phyloP scores from a whole-genome alignment of 2,888 invertebrate species.

The Exephanes ischioxanthus region DNA sequence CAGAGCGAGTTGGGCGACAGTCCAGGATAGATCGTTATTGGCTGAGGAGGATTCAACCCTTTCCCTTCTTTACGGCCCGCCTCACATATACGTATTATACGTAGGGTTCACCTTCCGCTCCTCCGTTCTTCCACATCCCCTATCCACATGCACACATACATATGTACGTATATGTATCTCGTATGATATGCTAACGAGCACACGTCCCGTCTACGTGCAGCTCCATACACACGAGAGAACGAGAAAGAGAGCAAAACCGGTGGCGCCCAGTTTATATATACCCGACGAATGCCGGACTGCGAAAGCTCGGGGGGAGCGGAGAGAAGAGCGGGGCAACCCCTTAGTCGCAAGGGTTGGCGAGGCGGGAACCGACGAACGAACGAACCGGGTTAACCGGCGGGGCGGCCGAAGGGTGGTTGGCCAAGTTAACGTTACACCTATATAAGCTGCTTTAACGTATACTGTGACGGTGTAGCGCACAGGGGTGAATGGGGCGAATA shows the following conservation, averaged over 20 bases:
- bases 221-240: constrained; percentile 61
- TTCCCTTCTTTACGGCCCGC: constrained; percentile 69
- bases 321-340: constrained; percentile 36
- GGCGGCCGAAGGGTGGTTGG: constrained; percentile 33
- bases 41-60: constrained; percentile 81
- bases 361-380: constrained; percentile 20
- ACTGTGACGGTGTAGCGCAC: not conserved
- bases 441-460: constrained; percentile 24
- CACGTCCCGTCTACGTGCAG: constrained; percentile 69
- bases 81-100: constrained; percentile 62
- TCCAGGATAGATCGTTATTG: constrained; percentile 82
- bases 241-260: constrained; percentile 70
- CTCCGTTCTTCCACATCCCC: constrained; percentile 39
- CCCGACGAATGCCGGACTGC: constrained; percentile 53
- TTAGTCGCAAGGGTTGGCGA: constrained; percentile 36
- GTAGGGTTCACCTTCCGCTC: constrained; percentile 58
- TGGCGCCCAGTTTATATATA: constrained; percentile 46
- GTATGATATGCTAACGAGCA: constrained; percentile 83
- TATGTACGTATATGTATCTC: constrained; percentile 40
- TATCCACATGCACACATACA: constrained; percentile 2
- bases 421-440: constrained; percentile 36
- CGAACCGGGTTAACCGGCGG: constrained; percentile 23
- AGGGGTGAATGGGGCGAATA: not conserved
- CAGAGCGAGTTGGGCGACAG: constrained; percentile 73
- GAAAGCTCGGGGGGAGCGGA: constrained; percentile 20